Evolutionary conservation across 2,797 vertebrate species (phyloP), one percentile per base, ranked within the genome.

Genomic region (Sorex maritimensis): DNA sequence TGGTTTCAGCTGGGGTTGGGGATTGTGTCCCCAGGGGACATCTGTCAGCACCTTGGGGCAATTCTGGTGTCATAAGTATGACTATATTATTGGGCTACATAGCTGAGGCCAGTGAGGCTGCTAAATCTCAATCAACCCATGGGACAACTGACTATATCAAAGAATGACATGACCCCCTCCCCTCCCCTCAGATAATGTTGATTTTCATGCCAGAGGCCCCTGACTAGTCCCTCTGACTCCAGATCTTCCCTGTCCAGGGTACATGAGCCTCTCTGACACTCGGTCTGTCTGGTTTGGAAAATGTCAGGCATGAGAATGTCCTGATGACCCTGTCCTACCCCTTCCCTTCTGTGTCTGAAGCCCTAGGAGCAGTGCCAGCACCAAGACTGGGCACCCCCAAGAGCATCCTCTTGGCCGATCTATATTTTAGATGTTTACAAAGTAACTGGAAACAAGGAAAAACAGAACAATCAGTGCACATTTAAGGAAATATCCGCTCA

Each of bases 331-430:
- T 34, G 0, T 4, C 2, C 30, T 34, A 21, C 17, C 3, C n/a
- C 58, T 34, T 28, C 15, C 1, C 13, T 13, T 17, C 9, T 8
- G 52, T 69, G 23, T 7, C 44, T 83, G 21, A 63, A 13, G 74
- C 13, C 0, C 14, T 5, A 26, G 44, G 78, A 7, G 23, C 11
- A 88, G 85, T 58, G 88, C 80, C 94, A 86, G 88, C n/a, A 85
- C 0, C 0, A 90, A 65, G 95, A 96, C 0, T 34, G 24, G 13
- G 95, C 91, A 24, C 63, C 93, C 96, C 89, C 93, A 55, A 88
- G 78, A 95, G 94, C 93, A 93, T 94, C 85, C 95, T 91, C 81
- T 92, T 95, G 34, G 95, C 91, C 96, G 96, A 96, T 83, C n/a
- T 46, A 65, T 81, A 95, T 92, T 96, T 97, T 65, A 96, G 97